Evolutionary conservation across 2,888 invertebrate genomes (phyloP).

Genomic region (Agelastica alni): DNA sequence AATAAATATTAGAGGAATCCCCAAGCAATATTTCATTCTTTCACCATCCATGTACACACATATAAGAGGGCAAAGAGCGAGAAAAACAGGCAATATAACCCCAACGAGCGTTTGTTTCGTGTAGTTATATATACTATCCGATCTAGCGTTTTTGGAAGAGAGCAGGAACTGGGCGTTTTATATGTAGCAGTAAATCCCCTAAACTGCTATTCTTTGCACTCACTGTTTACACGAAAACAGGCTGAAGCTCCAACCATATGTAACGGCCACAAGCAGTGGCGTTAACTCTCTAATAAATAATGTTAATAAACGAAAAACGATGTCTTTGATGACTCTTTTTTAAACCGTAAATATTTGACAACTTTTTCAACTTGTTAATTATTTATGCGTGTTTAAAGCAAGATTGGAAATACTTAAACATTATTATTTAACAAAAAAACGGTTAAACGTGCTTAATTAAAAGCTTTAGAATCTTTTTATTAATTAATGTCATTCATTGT

Average conservation of each 20-base stretch:
- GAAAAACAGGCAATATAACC: neutral
- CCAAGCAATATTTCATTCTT: neutral
- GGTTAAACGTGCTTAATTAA: too few relatives aligned
- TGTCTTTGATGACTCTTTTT: too few relatives aligned
- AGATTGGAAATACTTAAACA: too few relatives aligned
- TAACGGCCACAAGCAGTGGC: slow-evolving; percentile 37
- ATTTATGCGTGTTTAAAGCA: too few relatives aligned
- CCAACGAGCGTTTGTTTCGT: neutral
- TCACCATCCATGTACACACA: neutral
- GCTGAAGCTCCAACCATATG: slow-evolving; percentile 46
- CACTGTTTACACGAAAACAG: slow-evolving; percentile 52
- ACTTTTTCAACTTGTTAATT: too few relatives aligned
- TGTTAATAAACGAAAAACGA: too few relatives aligned
- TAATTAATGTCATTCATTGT: too few relatives aligned
- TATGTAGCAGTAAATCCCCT: slow-evolving; percentile 52
- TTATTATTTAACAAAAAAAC: too few relatives aligned
- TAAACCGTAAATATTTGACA: too few relatives aligned
- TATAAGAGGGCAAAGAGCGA: neutral
- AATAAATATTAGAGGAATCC: neutral
- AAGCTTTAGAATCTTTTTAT: too few relatives aligned
- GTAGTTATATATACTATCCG: neutral
- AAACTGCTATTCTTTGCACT: slow-evolving; percentile 51
- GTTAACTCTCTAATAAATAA: too few relatives aligned
- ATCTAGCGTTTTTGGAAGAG: neutral
- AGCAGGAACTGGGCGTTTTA: slow-evolving; percentile 38